A percentile compares a stretch with the other conserved stretches of the same genome.
Evolutionary conservation across 2,888 invertebrate species (phyloP).

Genomic region (Nephrotoma guestfalica): DNA sequence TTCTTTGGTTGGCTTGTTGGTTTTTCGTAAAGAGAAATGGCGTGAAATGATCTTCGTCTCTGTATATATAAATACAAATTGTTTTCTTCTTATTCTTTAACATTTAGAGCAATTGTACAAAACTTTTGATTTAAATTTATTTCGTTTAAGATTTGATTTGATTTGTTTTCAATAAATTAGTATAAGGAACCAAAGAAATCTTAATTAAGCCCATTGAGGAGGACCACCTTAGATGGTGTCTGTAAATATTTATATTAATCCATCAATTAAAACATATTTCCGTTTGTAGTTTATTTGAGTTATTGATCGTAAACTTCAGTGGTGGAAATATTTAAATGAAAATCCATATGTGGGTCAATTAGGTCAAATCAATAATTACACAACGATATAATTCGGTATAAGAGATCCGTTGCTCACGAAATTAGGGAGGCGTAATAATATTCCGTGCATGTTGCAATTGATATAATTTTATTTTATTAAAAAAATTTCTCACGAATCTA

Average conservation of each 20-base stretch:
- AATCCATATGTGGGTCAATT: not conserved
- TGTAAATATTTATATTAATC: not conserved
- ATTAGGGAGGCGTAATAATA: not conserved
- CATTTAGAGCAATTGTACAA: not conserved
- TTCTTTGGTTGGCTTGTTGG: not conserved
- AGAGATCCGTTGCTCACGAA: not conserved
- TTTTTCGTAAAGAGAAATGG: not conserved
- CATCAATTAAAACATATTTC: not conserved
- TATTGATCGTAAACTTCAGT: not conserved
- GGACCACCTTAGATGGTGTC: not conserved
- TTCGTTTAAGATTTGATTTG: not conserved
- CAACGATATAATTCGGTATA: not conserved
- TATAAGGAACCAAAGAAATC: not conserved
- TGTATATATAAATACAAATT: not conserved
- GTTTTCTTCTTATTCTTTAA: not conserved
- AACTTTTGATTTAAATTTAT: not conserved
- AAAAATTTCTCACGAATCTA: not conserved
- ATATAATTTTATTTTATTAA: not conserved
- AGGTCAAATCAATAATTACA: not conserved
- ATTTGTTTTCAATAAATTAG: not conserved
- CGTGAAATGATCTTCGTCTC: not conserved
- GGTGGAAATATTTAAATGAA: not conserved
- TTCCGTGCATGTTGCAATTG: not conserved
- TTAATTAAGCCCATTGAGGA: not conserved
- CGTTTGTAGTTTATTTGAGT: not conserved